phyloP scores from a whole-genome alignment of 2,113 vertebrate species.

The Gorsachius goisagi region DNA sequence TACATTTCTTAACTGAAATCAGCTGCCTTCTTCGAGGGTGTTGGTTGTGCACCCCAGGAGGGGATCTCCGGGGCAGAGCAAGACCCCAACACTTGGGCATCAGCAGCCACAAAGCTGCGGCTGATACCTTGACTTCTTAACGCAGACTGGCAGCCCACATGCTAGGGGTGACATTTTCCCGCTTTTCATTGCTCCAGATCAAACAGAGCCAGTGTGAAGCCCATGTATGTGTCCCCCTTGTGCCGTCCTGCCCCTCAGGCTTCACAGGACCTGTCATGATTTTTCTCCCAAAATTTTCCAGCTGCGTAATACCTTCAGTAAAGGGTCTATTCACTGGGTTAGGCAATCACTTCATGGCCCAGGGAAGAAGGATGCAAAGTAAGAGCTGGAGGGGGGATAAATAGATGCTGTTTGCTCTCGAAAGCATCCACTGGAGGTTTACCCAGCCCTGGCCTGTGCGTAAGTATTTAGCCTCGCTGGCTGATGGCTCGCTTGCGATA shows the following conservation, averaged over 20 bases:
- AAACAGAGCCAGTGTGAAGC: neutral
- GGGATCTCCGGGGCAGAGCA: neutral
- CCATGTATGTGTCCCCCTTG: rapidly evolving
- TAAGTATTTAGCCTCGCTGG: neutral
- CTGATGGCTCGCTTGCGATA: neutral
- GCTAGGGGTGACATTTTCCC: neutral
- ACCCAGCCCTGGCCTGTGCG: neutral
- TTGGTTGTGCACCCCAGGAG: neutral
- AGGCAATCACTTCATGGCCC: neutral
- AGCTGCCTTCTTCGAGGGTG: neutral
- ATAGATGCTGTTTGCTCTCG: neutral
- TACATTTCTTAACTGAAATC: neutral
- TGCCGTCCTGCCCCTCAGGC: neutral
- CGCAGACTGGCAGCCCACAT: rapidly evolving
- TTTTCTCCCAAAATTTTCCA: neutral
- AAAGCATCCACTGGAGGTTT: neutral
- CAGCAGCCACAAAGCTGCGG: neutral
- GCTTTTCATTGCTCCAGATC: neutral
- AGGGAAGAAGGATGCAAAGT: neutral
- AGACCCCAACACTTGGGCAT: too few species aligned
- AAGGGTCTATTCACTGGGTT: neutral
- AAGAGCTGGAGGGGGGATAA: neutral
- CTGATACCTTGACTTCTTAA: neutral
- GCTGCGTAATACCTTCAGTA: neutral
- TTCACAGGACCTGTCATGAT: neutral